Evolutionary conservation across 2,113 vertebrate species (phyloP).

Genomic region (Origma solitaria): DNA sequence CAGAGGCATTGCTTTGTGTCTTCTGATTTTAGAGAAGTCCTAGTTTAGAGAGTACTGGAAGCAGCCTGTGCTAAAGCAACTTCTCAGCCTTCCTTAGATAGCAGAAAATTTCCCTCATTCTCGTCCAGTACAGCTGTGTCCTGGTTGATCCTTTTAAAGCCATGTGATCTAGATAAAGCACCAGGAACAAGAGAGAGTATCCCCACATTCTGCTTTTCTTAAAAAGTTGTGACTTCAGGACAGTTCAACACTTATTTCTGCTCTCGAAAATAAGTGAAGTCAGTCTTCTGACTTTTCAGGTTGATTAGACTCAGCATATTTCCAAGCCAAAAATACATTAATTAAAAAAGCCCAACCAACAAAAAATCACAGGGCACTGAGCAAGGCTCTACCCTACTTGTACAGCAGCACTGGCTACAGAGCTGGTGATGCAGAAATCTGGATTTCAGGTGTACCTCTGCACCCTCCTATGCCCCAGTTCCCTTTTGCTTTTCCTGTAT

Average conservation of each 20-base stretch:
- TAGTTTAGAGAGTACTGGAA: background rate
- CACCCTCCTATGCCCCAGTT: background rate
- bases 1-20: background rate
- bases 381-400: background rate
- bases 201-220: background rate
- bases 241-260: background rate
- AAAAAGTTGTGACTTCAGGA: background rate
- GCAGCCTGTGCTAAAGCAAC: background rate
- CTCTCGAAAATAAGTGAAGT: background rate
- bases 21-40: background rate
- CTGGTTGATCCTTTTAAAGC: background rate
- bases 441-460: background rate
- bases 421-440: background rate
- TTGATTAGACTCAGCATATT: background rate
- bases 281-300: background rate
- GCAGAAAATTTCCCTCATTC: background rate
- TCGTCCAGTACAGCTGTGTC: background rate
- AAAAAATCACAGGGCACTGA: background rate
- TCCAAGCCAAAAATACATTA: background rate
- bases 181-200: background rate
- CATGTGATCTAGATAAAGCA: background rate
- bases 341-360: background rate
- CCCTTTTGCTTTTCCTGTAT: background rate
- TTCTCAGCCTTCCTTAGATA: background rate
- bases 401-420: background rate